Evolutionary conservation across 2,797 vertebrate species (phyloP), one percentile per base, ranked within the genome.

Genomic region (Tokudaia tokunoshimensis): DNA sequence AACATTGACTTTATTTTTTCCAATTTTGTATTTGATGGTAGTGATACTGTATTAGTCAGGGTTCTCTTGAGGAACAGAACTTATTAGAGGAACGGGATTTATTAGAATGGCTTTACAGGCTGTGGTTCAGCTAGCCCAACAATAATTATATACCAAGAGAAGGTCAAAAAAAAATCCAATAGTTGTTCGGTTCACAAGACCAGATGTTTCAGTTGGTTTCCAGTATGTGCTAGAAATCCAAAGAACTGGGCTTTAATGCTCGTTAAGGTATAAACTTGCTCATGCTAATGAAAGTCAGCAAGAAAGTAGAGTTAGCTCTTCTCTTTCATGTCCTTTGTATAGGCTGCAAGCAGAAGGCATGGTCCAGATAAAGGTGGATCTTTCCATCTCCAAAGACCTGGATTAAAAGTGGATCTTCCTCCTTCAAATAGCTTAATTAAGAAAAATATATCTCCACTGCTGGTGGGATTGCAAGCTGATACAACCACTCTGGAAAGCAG

Each of bases 21-120:
- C 82, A 29, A 75, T 75, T 94, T 93, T 89, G 59, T 65, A 84
- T 83, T 96, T 89, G 61, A 89, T 70, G 61, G 29, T 70, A 94
- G 41, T 47, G 29, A 79, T 44, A 82, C 37, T 75, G 78, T 63
- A 12, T 63, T 84, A 84, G 61, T 47, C 37, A 31, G 14, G 5
- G 41, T 19, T 31, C 61, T 47, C 7, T 47, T 34, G 41, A 84
- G 82, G 26, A 84, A 22, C 9, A 61, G n/a, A 72, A 72, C 34
- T 8, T 37, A 72, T 72, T 72, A 72, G 17, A 37, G 70, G 19
- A 20, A 72, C n/a, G 20, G 70, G 37, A 75, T 50, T 78, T 31
- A 34, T 78, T 78, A 52, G 24, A 63, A 31, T 83, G 37, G 26
- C 4, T 63, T 63, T 44, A 31, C 9, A 31, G 59, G 37, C 26